Base-by-base conservation (phyloP, 2,797 vertebrate genomes). In the Parotocinclus haroldoi region DNA sequence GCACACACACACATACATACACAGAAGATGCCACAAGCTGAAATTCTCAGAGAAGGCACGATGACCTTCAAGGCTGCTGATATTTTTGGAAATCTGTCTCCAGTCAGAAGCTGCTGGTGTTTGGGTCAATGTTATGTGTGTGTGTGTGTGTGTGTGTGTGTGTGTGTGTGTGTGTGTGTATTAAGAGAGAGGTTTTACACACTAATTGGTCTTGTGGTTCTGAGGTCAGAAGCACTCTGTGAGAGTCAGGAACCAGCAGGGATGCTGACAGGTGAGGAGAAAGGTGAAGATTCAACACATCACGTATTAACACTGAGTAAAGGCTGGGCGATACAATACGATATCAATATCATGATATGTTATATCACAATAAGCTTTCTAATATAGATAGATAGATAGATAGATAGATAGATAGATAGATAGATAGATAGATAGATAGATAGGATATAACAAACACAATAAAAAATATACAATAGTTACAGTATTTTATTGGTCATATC, bases 181-280 rank as follows among this genome's bases (percentile, higher is more conserved):
- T 27, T 17, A 52, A 74, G 51, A 71, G 68, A 76, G 68, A 76
- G 61, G 71, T 69, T 76, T 66, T 54, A 57, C 62, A 58, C 55
- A 55, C 60, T 74, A 71, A 78, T 76, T 76, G 74, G 71, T 61
- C 62, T 44, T 8, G 51, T 10, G 53, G 54, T 62, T 71, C 60
- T 58, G 38, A 66, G 66, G 74, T 72, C 66, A 63, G 65, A 19
- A 50, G 38, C 39, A 40, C 27, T 14, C 67, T 68, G 63, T 68
- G 68, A 66, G 61, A 16, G 46, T 46, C 55, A 50, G 55, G 36
- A 49, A 37, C 42, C 53, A 61, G 52, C 65, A 54, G 16, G 52
- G 51, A 16, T 46, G 44, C 13, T 48, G 44, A 11, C 7, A 5
- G 44, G 58, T 27, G 27, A 27, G 27, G 27, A 27, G 27, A 27